A percentile compares a stretch with the other conserved stretches of the same genome.
These are phyloP conservation scores for Athetis lepigone DNA, from an alignment of 2,888 invertebrate genomes.

Conservation along the genomic window DNA sequence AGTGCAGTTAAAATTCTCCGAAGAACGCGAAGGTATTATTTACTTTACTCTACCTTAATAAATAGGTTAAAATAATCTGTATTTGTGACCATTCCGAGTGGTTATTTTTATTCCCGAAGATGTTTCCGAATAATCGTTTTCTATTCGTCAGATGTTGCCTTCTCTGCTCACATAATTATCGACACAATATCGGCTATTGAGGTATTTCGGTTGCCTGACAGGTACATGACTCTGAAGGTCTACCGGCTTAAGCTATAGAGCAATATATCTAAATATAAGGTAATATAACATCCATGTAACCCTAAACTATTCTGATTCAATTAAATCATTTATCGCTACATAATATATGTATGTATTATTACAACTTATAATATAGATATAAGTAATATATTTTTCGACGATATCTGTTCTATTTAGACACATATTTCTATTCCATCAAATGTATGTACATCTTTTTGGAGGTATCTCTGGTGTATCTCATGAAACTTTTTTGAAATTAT, in stretches of 20 bases:
- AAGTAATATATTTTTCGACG: constrained; percentile 34
- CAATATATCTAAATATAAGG: constrained; percentile 24
- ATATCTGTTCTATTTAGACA: constrained; percentile 38
- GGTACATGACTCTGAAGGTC: constrained; percentile 67
- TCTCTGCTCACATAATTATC: constrained; percentile 22
- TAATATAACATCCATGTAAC: constrained; percentile 21
- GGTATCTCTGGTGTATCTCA: constrained; percentile 67
- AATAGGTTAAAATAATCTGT: constrained; percentile 40
- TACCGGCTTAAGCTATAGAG: constrained; percentile 38
- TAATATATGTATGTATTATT: constrained; percentile 20
- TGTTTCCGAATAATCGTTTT: constrained; percentile 12
- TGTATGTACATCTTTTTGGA: constrained; percentile 61
- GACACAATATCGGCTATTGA: constrained; percentile 43
- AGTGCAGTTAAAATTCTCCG: constrained; percentile 13
- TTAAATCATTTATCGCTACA: constrained; percentile 16
- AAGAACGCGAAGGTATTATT: background rate
- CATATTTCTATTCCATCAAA: constrained; percentile 56
- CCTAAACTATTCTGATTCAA: constrained; percentile 24
- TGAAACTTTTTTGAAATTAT: constrained; percentile 59
- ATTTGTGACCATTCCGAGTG: constrained; percentile 13
- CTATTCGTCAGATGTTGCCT: constrained; percentile 5
- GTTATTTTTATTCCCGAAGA: constrained; percentile 10
- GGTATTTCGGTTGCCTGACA: constrained; percentile 44
- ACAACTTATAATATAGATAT: constrained; percentile 23
- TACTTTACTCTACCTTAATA: too few species aligned